phyloP scores from a whole-genome alignment of 2,888 invertebrate species.

The Andrena hattorfiana region DNA sequence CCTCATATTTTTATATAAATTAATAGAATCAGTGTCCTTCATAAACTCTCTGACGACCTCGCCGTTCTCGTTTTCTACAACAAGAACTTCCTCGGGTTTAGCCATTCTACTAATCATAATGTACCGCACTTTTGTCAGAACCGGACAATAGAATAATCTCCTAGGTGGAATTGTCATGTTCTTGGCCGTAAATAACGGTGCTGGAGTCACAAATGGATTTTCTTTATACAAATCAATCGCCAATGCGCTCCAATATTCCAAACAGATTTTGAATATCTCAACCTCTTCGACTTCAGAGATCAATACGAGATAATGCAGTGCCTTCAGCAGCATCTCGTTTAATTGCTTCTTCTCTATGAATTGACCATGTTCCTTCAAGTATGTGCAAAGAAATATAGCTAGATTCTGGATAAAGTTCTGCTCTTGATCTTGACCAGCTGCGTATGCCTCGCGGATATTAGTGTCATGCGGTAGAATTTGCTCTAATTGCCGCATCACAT shows the following conservation, averaged over 20 bases:
- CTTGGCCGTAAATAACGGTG: constrained; percentile 82
- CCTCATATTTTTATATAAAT: constrained; percentile 99
- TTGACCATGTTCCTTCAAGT: constrained; percentile 97
- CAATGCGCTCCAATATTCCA: constrained; percentile 99
- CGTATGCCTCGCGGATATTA: constrained; percentile 97
- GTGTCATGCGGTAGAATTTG: constrained; percentile 96
- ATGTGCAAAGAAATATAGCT: constrained; percentile 98
- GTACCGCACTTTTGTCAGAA: constrained; percentile 94
- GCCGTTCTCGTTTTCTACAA: constrained; percentile 99
- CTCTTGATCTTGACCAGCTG: constrained; percentile 97
- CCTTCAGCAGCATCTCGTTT: constrained; percentile 92
- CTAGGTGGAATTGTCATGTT: constrained; percentile 86
- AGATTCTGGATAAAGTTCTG: constrained; percentile 99
- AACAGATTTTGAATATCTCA: constrained; percentile 99
- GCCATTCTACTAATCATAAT: constrained; percentile 99
- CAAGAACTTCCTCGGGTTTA: constrained; percentile 99
- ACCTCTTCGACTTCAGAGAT: constrained; percentile 99
- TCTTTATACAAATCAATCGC: constrained; percentile 97
- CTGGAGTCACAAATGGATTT: constrained; percentile 89
- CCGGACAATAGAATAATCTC: constrained; percentile 91
- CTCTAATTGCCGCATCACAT: constrained; percentile 97
- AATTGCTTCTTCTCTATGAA: constrained; percentile 94
- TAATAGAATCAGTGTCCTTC: constrained; percentile 99
- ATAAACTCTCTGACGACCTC: constrained; percentile 99
- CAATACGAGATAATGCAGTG: constrained; percentile 94